Conservation (phyloP, 2,113 vertebrate species). For the Peromyscus polionotus region DNA sequence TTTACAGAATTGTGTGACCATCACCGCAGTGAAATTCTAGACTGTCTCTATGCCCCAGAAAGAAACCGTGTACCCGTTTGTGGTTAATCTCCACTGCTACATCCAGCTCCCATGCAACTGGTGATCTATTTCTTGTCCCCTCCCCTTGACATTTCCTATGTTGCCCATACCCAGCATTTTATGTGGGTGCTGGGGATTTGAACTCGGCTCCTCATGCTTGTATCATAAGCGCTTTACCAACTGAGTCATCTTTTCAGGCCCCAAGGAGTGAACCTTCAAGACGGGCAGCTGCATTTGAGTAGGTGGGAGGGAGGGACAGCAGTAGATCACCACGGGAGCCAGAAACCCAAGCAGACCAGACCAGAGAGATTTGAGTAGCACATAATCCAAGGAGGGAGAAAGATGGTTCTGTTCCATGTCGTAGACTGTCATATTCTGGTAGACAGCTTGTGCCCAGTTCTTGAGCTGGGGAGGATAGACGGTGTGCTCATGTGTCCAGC, state of each 20-base stretch:
- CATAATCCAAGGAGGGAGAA: background rate
- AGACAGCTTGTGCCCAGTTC: background rate
- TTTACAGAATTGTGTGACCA: background rate
- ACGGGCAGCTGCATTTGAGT: background rate
- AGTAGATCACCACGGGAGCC: background rate
- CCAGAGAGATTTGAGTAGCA: background rate
- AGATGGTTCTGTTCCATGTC: background rate
- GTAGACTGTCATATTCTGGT: background rate
- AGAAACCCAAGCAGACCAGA: slow-evolving; percentile 25
- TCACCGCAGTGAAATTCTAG: background rate
- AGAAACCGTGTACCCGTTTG: background rate
- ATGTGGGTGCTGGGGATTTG: background rate
- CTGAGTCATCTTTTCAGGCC: background rate
- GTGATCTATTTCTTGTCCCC: background rate
- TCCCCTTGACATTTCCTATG: background rate
- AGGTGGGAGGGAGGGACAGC: background rate
- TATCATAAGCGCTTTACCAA: background rate
- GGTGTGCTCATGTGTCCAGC: no score
- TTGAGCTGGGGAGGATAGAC: background rate
- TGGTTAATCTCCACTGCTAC: background rate
- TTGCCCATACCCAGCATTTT: background rate
- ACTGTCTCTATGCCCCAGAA: background rate
- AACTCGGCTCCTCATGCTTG: background rate
- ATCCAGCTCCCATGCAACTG: background rate
- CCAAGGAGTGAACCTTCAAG: background rate